Conservation (phyloP, 2,888 invertebrate species). For the Diplolepis rosae region DNA sequence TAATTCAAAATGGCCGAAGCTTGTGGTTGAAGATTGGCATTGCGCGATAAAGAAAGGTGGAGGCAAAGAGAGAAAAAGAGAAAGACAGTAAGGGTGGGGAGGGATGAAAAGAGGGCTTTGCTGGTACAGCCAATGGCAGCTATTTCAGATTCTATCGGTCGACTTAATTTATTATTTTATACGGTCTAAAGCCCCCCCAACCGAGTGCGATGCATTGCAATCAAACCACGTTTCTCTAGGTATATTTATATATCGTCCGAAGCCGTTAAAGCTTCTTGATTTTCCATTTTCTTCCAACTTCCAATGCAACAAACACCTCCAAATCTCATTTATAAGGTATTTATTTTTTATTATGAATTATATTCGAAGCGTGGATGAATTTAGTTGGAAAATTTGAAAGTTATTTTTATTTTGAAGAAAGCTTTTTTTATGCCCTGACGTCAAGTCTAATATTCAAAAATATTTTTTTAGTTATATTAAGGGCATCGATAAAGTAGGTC, state of each 20-base stretch:
- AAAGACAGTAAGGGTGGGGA: not conserved
- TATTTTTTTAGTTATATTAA: no score
- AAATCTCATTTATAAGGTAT: constrained; percentile 17
- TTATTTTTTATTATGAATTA: not conserved
- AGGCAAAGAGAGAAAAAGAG: constrained; percentile 27
- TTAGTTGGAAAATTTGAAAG: no score
- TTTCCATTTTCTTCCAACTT: constrained; percentile 29
- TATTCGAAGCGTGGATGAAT: no score
- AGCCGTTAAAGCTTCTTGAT: constrained; percentile 18
- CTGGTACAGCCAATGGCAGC: constrained; percentile 57
- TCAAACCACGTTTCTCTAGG: constrained; percentile 17
- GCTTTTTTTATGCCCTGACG: no score
- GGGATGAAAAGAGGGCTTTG: constrained; percentile 19
- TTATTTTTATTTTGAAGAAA: no score
- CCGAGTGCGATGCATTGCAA: constrained; percentile 27
- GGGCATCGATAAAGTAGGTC: no score
- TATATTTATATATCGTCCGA: constrained; percentile 30
- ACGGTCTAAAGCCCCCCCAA: constrained; percentile 37
- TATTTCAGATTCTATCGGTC: constrained; percentile 57
- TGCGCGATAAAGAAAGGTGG: constrained; percentile 51
- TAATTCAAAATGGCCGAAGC: constrained; percentile 66
- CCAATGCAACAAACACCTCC: constrained; percentile 5
- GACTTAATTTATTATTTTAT: constrained; percentile 60
- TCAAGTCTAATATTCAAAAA: no score
- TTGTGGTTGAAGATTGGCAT: constrained; percentile 59